Conservation (phyloP, 2,797 vertebrate species). For the Phataginus tetradactyla region DNA sequence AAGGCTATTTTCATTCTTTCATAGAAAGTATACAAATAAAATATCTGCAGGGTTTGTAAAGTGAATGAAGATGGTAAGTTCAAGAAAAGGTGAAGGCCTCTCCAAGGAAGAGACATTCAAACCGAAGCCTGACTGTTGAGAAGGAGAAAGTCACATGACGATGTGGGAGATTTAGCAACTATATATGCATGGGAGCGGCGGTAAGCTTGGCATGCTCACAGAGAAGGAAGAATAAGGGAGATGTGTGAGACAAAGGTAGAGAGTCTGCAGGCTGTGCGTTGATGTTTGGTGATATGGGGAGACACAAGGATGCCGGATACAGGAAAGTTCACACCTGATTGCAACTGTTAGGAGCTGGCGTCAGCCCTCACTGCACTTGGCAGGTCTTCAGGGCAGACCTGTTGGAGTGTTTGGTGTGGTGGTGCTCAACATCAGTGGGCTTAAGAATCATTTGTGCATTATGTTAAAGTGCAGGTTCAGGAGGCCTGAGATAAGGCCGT, state of each 20-base stretch:
- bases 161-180: neutral
- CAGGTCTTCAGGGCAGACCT: neutral
- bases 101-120: neutral
- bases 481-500: neutral
- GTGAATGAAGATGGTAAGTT: neutral
- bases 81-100: neutral
- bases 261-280: neutral
- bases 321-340: neutral
- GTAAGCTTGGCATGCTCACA: neutral
- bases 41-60: neutral
- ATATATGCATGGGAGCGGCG: neutral
- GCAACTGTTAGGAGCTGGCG: neutral
- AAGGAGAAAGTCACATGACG: neutral
- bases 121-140: neutral
- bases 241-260: neutral
- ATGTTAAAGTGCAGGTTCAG: neutral
- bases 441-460: neutral
- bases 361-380: neutral
- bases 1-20: neutral
- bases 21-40: neutral
- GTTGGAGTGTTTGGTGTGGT: neutral
- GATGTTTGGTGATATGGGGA: neutral
- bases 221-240: neutral
- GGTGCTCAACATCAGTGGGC: neutral
- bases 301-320: neutral